Evolutionary conservation across 2,113 vertebrate genomes (phyloP).

Genomic region (Saguinus imperator): DNA sequence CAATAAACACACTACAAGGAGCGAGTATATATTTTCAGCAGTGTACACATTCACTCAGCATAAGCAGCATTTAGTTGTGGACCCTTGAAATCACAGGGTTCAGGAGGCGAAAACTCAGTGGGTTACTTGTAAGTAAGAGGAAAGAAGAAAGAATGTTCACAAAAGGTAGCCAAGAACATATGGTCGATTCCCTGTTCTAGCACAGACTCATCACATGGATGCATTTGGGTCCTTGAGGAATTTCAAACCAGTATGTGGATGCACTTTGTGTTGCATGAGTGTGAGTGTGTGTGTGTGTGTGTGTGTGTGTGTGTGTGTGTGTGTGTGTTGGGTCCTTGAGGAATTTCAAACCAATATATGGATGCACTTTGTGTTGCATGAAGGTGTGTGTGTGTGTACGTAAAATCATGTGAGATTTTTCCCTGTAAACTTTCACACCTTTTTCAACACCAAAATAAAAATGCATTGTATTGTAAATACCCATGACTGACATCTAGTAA

Average conservation of each 20-base stretch:
- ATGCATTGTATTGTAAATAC: neutral
- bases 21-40: neutral
- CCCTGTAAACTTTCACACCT: neutral
- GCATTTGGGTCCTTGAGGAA: neutral
- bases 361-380: fast-evolving
- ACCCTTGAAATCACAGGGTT: neutral
- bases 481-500: neutral
- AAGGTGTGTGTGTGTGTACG: no score
- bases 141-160: neutral
- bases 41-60: neutral
- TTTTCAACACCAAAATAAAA: constrained; percentile 8
- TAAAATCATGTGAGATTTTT: neutral
- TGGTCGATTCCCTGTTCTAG: neutral
- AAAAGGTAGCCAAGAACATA: neutral
- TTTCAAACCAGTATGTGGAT: neutral
- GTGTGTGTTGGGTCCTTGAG: no score
- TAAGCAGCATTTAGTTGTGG: neutral
- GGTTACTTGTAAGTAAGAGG: neutral
- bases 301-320: no score
- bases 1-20: neutral
- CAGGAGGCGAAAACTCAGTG: neutral
- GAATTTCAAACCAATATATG: neutral
- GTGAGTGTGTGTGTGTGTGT: no score
- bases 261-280: no score
- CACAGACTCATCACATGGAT: neutral